A percentile compares a stretch with the other conserved stretches of the same genome.
These are phyloP conservation scores for Falco peregrinus DNA, from an alignment of 2,797 vertebrate genomes.

Conservation along the genomic window DNA sequence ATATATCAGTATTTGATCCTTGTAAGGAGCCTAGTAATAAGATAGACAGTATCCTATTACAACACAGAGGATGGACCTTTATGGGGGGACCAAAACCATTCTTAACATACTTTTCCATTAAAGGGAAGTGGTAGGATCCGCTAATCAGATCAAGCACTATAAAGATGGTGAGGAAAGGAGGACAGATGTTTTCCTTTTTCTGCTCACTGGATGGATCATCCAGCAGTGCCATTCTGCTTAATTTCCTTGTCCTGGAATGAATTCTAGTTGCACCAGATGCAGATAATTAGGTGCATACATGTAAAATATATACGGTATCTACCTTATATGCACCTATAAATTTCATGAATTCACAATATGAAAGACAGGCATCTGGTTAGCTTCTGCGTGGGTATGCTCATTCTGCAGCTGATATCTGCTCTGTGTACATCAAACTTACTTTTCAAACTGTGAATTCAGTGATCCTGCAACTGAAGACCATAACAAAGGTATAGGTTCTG, in stretches of 20 bases:
- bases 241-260: background rate
- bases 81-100: fast-evolving
- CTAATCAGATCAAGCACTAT: background rate
- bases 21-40: background rate
- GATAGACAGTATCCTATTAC: background rate
- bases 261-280: background rate
- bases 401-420: background rate
- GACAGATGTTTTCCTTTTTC: background rate
- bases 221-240: background rate
- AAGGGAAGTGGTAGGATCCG: background rate
- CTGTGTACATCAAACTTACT: background rate
- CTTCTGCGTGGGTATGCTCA: background rate
- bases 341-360: background rate
- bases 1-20: background rate
- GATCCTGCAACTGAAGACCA: background rate
- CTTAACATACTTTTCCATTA: background rate
- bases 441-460: background rate
- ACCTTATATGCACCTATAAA: background rate
- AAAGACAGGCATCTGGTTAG: background rate
- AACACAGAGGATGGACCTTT: background rate
- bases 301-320: background rate
- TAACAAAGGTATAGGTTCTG: background rate
- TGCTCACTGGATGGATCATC: background rate
- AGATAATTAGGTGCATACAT: background rate
- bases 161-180: background rate